A percentile compares a stretch with the other conserved stretches of the same genome.
These are phyloP conservation scores for Pelosia muscerda DNA, from an alignment of 2,888 invertebrate genomes.

Conservation along the genomic window DNA sequence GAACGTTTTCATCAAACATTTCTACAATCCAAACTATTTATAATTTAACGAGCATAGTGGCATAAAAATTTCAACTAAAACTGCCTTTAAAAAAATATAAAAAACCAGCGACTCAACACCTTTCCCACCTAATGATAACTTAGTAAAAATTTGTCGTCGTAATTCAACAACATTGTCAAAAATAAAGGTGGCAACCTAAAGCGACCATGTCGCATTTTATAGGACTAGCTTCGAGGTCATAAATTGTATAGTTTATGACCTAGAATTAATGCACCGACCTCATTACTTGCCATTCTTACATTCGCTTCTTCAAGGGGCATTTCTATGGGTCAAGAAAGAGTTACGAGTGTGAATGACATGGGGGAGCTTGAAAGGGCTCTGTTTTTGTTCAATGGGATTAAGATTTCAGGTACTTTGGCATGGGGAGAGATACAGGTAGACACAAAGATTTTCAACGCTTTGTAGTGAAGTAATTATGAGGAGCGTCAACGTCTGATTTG, in stretches of 20 bases:
- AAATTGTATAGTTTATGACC: constrained; percentile 84
- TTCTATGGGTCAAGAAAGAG: constrained; percentile 84
- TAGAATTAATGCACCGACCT: constrained; percentile 82
- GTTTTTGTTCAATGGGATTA: constrained; percentile 48
- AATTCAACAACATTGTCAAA: constrained; percentile 79
- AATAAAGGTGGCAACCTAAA: constrained; percentile 68
- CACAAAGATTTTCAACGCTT: constrained; percentile 25
- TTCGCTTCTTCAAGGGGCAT: constrained; percentile 59
- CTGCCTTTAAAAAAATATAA: neutral
- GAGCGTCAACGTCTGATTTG: neutral
- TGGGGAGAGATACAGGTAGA: constrained; percentile 18
- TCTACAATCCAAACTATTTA: neutral
- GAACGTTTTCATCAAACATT: neutral
- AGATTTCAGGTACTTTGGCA: constrained; percentile 47
- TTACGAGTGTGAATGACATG: constrained; percentile 77
- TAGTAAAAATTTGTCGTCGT: constrained; percentile 74
- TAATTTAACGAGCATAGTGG: neutral
- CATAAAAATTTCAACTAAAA: neutral
- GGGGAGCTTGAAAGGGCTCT: constrained; percentile 58
- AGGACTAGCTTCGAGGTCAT: constrained; percentile 75
- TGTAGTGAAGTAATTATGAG: constrained; percentile 4
- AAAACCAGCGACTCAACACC: constrained; percentile 52
- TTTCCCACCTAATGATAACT: constrained; percentile 52
- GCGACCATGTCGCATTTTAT: constrained; percentile 83
- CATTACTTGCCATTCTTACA: constrained; percentile 84